Percentiles rank a stretch among this genome's conserved stretches.
These are phyloP conservation scores for Nephrocerus scutellatus DNA, from an alignment of 2,888 invertebrate species.

Conservation along the genomic window DNA sequence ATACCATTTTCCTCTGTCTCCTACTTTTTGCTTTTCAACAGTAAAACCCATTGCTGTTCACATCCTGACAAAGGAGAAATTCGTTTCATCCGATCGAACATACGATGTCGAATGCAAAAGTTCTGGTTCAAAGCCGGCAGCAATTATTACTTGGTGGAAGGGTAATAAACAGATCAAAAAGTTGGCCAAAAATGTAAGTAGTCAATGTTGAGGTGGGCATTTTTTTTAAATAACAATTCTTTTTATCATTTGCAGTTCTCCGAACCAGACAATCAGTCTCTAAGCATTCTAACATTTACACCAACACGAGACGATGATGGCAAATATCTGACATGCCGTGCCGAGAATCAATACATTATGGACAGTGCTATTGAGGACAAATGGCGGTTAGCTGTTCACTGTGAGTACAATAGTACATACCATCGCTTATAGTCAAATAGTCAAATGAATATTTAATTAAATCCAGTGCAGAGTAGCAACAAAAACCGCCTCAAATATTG, in stretches of 20 bases:
- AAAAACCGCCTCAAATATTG: no score
- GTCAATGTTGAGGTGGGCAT: no score
- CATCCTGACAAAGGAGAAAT: slow-evolving; percentile 75
- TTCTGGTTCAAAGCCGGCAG: slow-evolving; percentile 78
- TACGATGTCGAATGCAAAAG: slow-evolving; percentile 84
- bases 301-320: slow-evolving; percentile 84
- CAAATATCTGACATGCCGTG: slow-evolving; percentile 80
- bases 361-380: slow-evolving; percentile 79
- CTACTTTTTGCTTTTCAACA: slow-evolving; percentile 46
- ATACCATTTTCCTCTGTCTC: slow-evolving; percentile 1
- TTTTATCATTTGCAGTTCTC: slow-evolving; percentile 57
- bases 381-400: slow-evolving; percentile 81
- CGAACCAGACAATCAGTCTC: slow-evolving; percentile 72
- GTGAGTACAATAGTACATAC: slow-evolving; percentile 65
- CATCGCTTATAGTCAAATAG: no score
- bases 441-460: no score
- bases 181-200: slow-evolving; percentile 73
- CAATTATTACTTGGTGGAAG: slow-evolving; percentile 86
- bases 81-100: slow-evolving; percentile 75
- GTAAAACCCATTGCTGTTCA: slow-evolving; percentile 80
- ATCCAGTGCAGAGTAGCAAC: no score
- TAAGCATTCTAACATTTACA: slow-evolving; percentile 75
- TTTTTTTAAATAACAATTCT: slow-evolving; percentile 15
- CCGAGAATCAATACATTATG: slow-evolving; percentile 77
- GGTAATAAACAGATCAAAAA: slow-evolving; percentile 72